These are phyloP conservation scores for Tetramorium parvispinum DNA, from an alignment of 1,140 invertebrate genomes.

Conservation along the genomic window DNA sequence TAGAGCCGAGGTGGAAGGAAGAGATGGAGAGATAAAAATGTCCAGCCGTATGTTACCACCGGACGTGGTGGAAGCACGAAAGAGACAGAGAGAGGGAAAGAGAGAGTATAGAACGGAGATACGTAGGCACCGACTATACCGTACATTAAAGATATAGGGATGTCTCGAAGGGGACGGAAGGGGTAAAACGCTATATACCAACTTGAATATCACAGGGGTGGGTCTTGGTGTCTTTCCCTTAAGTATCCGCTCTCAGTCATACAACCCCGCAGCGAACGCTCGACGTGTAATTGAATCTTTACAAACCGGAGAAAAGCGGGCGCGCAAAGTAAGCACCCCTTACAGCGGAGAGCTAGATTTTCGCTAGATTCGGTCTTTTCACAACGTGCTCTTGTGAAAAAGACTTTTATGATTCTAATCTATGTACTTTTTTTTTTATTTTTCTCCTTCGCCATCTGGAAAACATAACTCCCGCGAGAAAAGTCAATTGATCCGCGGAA, in stretches of 20 bases:
- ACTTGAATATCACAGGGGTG: neutral
- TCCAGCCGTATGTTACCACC: neutral
- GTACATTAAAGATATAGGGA: neutral
- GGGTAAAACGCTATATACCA: neutral
- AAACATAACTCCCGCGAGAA: neutral
- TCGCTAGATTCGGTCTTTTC: neutral
- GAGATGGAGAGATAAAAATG: conserved; percentile 12
- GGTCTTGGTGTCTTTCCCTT: neutral
- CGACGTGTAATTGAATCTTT: conserved; percentile 61
- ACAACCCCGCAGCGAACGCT: conserved; percentile 15
- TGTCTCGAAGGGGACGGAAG: too few species aligned
- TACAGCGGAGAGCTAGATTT: neutral
- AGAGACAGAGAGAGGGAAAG: neutral
- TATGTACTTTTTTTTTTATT: neutral
- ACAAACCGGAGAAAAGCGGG: neutral
- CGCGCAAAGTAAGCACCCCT: neutral
- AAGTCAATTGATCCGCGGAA: neutral
- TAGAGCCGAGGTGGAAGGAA: conserved; percentile 20
- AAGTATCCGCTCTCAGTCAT: conserved; percentile 3
- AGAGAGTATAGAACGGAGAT: neutral
- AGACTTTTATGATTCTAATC: neutral
- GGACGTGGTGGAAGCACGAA: neutral
- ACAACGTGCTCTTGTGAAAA: neutral
- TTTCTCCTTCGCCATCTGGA: neutral
- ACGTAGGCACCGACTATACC: neutral